These are phyloP conservation scores for Uropsilus gracilis DNA, from an alignment of 2,113 vertebrate genomes.

Conservation along the genomic window DNA sequence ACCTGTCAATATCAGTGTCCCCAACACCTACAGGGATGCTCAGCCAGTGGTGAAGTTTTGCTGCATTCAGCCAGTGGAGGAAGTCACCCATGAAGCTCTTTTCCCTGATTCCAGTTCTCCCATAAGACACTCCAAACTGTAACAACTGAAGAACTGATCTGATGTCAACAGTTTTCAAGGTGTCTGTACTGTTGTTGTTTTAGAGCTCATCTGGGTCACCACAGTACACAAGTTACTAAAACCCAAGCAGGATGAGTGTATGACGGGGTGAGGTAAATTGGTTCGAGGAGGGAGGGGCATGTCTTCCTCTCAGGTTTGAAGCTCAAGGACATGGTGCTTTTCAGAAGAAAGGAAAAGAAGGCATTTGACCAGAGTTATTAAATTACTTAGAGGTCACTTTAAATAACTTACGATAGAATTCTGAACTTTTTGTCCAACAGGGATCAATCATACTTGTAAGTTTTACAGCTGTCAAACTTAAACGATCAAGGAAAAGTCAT, in stretches of 20 bases:
- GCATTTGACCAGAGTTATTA: not conserved
- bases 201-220: not conserved
- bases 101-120: not conserved
- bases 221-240: not conserved
- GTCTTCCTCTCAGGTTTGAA: not conserved
- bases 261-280: not conserved
- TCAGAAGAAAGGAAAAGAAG: not conserved
- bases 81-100: not conserved
- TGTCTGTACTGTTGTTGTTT: not conserved
- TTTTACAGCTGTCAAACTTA: not conserved
- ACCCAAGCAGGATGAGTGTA: not conserved
- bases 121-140: too few species aligned
- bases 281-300: too few species aligned
- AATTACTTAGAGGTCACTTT: not conserved
- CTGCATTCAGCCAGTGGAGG: not conserved
- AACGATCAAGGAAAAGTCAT: not conserved
- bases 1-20: not conserved
- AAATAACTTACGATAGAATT: not conserved
- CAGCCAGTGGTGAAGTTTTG: not conserved
- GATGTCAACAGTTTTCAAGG: too few species aligned
- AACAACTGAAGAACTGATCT: not conserved
- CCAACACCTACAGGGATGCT: not conserved
- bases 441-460: not conserved
- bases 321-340: not conserved
- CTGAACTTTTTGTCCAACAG: not conserved